phyloP scores from a whole-genome alignment of 2,113 vertebrate genomes.

The Catagonus wagneri region DNA sequence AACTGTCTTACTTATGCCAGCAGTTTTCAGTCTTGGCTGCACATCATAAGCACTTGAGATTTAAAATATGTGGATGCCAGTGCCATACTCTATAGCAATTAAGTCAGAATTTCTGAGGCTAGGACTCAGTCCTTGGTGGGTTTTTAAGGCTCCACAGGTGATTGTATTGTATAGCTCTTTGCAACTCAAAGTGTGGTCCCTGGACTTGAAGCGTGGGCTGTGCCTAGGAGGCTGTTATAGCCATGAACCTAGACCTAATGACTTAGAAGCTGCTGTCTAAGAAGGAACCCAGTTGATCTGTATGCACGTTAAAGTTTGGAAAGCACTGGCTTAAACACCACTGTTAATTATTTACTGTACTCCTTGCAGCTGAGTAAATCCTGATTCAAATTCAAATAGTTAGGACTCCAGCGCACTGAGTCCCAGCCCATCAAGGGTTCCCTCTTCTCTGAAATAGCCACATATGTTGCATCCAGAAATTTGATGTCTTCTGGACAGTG shows the following conservation, averaged over 20 bases:
- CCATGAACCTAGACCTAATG: background rate
- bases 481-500: background rate
- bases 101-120: background rate
- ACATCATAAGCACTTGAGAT: background rate
- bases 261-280: background rate
- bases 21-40: background rate
- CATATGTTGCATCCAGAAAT: background rate
- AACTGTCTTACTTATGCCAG: background rate
- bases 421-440: background rate
- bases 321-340: background rate
- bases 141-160: background rate
- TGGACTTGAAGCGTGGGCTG: background rate
- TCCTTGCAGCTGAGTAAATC: background rate
- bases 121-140: background rate
- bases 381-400: background rate
- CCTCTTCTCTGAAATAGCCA: background rate
- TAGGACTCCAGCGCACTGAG: background rate
- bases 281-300: background rate
- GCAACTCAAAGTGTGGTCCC: background rate
- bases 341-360: background rate
- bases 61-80: background rate
- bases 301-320: background rate
- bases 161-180: background rate
- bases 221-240: background rate
- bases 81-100: background rate